Evolutionary conservation across 2,113 vertebrate genomes (phyloP).

Genomic region (Antennarius striatus): DNA sequence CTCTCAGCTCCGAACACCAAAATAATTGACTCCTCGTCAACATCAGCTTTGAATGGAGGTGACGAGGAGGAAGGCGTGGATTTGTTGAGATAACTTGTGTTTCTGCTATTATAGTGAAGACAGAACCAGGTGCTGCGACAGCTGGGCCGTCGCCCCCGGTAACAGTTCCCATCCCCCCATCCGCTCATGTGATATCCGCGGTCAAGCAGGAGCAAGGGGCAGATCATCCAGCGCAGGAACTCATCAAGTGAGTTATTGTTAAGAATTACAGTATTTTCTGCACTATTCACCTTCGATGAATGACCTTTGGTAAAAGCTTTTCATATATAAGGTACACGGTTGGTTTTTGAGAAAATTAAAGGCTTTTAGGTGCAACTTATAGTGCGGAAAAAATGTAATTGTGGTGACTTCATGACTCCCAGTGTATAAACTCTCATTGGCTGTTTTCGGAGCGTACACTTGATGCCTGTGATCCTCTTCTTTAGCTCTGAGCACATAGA

Average conservation of each 20-base stretch:
- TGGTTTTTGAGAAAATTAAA: no score
- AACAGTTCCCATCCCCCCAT: conserved; percentile 30
- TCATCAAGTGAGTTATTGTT: conserved; percentile 85
- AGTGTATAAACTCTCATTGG: background rate
- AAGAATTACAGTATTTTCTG: background rate
- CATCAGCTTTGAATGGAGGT: no score
- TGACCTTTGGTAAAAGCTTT: no score
- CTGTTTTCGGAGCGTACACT: background rate
- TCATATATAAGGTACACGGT: no score
- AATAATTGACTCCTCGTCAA: background rate
- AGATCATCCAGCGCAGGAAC: conserved; percentile 82
- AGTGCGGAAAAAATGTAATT: no score
- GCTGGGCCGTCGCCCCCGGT: conserved; percentile 57
- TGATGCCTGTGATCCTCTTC: conserved; percentile 12
- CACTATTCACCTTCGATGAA: no score
- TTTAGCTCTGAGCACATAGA: conserved; percentile 93
- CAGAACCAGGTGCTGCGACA: conserved; percentile 85
- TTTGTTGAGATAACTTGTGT: conserved; percentile 11
- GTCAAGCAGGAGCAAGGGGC: conserved; percentile 92
- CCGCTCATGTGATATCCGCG: conserved; percentile 68
- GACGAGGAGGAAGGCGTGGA: no score
- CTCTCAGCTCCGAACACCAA: background rate
- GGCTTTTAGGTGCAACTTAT: no score
- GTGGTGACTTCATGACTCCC: background rate
- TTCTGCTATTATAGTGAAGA: conserved; percentile 87